Percentiles rank a stretch among this genome's conserved stretches.
Evolutionary conservation across 2,113 vertebrate species (phyloP).

Genomic region (Cyanoramphus novaezelandiae): DNA sequence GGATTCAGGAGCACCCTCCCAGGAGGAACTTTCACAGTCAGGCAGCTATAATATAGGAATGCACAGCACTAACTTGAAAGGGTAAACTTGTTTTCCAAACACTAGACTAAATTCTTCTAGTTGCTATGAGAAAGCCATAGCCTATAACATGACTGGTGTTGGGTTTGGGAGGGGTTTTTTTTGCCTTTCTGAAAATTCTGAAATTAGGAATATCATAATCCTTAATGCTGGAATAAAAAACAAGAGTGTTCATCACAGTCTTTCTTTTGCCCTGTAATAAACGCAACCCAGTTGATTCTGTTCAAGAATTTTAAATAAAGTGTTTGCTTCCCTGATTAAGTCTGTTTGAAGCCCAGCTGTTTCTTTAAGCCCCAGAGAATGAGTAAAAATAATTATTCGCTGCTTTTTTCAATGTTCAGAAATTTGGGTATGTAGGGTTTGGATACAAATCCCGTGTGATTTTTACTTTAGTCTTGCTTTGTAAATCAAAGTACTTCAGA

Average conservation of each 20-base stretch:
- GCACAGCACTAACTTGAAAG: neutral
- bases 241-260: neutral
- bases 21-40: neutral
- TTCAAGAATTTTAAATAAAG: neutral
- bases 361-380: neutral
- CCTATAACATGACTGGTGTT: neutral
- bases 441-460: neutral
- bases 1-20: neutral
- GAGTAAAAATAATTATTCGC: neutral
- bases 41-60: neutral
- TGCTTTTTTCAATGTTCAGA: neutral
- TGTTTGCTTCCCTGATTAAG: neutral
- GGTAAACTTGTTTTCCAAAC: neutral
- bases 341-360: neutral
- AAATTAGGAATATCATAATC: neutral
- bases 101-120: neutral
- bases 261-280: neutral
- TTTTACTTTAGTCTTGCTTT: neutral
- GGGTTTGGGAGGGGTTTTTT: neutral
- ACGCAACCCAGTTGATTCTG: neutral
- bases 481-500: neutral
- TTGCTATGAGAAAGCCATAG: neutral
- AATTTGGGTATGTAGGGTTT: neutral
- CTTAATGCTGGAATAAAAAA: neutral
- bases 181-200: neutral